phyloP scores from a whole-genome alignment of 2,113 vertebrate species.

The Plecturocebus donacophilus region DNA sequence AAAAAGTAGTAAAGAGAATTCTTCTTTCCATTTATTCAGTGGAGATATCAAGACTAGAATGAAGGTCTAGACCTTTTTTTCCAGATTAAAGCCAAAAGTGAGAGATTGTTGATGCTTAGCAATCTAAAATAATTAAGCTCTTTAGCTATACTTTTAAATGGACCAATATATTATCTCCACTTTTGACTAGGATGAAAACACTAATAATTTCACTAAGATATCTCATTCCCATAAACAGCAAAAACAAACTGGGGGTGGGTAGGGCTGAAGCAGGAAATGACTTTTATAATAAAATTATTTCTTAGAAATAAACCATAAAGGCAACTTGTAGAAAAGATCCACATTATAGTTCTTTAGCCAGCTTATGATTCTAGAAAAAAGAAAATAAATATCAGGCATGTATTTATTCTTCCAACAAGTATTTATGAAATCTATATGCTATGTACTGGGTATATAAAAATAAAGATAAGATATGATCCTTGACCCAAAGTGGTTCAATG shows the following conservation, averaged over 20 bases:
- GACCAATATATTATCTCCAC: neutral
- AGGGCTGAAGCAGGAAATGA: neutral
- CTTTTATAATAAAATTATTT: neutral
- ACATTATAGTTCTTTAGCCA: neutral
- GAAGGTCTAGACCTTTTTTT: neutral
- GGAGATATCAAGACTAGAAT: neutral
- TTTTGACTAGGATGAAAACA: neutral
- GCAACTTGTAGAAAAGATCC: neutral
- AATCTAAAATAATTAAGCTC: neutral
- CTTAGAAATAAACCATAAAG: conserved; percentile 44
- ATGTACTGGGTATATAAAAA: neutral
- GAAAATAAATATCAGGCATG: neutral
- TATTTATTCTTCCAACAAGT: neutral
- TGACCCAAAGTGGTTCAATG: neutral
- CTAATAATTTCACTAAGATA: conserved; percentile 11
- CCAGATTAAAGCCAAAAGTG: conserved; percentile 13
- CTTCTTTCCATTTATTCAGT: neutral
- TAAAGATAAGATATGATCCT: neutral
- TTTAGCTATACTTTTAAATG: neutral
- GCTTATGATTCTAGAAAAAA: neutral
- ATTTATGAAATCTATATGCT: neutral
- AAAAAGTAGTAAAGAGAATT: conserved; percentile 23
- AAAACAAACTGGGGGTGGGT: neutral
- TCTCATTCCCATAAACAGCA: conserved; percentile 24
- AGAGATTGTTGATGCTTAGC: neutral